Conservation (phyloP, 2,113 vertebrate genomes). For the Rhineura floridana region DNA sequence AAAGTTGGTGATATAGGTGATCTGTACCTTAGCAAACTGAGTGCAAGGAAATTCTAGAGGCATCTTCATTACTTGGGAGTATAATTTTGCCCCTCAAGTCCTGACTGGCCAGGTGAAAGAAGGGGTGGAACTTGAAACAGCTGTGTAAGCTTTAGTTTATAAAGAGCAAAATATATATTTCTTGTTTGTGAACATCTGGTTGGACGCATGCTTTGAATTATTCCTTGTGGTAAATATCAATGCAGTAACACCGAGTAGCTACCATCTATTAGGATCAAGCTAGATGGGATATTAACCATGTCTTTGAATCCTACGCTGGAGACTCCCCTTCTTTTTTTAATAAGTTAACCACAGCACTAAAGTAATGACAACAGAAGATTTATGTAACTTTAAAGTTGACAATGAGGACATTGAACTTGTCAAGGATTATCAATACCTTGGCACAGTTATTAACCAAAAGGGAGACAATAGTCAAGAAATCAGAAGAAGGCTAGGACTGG, state of each 20-base stretch:
- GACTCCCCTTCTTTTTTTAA: not conserved
- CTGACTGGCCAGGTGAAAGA: not conserved
- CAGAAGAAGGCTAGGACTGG: too few species aligned
- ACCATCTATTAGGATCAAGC: not conserved
- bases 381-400: too few species aligned
- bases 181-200: not conserved
- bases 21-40: not conserved
- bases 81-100: not conserved
- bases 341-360: too few species aligned
- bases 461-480: too few species aligned
- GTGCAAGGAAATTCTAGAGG: not conserved
- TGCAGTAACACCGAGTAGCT: not conserved
- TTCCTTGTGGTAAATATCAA: constrained; percentile 1
- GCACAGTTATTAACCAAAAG: too few species aligned
- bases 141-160: constrained; percentile 8
- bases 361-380: too few species aligned
- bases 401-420: too few species aligned
- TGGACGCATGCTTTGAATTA: constrained; percentile 18
- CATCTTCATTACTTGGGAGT: not conserved
- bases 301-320: not conserved
- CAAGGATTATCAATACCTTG: too few species aligned
- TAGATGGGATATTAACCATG: not conserved
- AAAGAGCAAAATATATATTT: not conserved
- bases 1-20: not conserved
- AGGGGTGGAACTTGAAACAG: not conserved